A percentile compares a stretch with the other conserved stretches of the same genome.
phyloP scores from a whole-genome alignment of 2,888 invertebrate species.

The Acrobeloides nanus region DNA sequence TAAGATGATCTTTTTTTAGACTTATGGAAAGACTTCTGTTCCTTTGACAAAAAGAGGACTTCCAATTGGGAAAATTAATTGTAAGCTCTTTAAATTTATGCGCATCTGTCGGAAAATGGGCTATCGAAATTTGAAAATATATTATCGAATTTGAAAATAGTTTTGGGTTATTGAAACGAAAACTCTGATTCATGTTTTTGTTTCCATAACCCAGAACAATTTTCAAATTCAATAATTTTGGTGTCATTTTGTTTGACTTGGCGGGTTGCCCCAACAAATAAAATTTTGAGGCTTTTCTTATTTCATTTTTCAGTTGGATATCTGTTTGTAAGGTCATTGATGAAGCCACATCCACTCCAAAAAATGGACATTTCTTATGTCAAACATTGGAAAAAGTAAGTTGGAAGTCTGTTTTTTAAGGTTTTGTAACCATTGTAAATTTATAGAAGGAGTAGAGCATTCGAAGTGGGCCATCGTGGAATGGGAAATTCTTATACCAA shows the following conservation, averaged over 20 bases:
- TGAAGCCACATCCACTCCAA: constrained; percentile 20
- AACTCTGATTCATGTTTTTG: no score
- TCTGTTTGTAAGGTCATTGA: constrained; percentile 25
- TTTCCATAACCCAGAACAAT: no score
- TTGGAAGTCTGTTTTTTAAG: constrained; percentile 31
- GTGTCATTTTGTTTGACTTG: no score
- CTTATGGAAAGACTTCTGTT: constrained; percentile 40
- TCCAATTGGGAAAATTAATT: constrained; percentile 45
- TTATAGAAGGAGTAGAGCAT: constrained; percentile 4
- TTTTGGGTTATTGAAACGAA: no score
- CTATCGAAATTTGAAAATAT: no score
- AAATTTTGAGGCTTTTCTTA: background rate
- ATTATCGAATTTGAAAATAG: no score
- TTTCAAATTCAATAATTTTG: no score
- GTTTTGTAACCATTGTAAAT: no score
- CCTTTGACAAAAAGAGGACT: constrained; percentile 43
- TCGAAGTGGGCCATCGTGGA: constrained; percentile 74
- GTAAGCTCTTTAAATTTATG: constrained; percentile 15
- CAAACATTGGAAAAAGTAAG: constrained; percentile 28
- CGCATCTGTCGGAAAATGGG: no score
- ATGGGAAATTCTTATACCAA: constrained; percentile 72
- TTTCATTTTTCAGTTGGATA: constrained; percentile 31
- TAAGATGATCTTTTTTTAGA: no score
- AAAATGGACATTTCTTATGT: constrained; percentile 30
- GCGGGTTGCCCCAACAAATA: constrained; percentile 1